Evolutionary conservation across 2,113 vertebrate genomes (phyloP).

Genomic region (Ia io): DNA sequence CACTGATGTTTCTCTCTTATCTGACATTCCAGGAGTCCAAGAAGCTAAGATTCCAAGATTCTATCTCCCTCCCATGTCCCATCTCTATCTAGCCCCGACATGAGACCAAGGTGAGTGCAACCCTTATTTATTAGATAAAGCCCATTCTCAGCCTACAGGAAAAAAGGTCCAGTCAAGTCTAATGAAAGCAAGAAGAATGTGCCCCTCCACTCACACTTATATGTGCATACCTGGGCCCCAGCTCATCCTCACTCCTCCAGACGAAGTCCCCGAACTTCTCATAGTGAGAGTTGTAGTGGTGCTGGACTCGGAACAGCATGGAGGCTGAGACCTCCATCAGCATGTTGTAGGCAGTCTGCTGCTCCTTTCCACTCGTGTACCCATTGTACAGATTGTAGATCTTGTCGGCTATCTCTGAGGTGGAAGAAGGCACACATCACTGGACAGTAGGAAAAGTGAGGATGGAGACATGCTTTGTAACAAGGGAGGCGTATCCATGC

Average conservation of each 20-base stretch:
- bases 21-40: background rate
- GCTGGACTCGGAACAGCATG: conserved; percentile 94
- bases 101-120: background rate
- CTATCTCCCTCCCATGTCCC: background rate
- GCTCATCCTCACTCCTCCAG: conserved; percentile 97
- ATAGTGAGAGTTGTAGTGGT: conserved; percentile 98
- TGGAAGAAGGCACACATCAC: background rate
- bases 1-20: background rate
- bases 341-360: conserved; percentile 97
- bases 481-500: background rate
- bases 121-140: background rate
- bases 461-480: background rate
- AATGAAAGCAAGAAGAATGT: background rate
- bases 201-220: background rate
- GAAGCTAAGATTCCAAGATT: background rate
- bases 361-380: conserved; percentile 99
- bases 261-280: conserved; percentile 99
- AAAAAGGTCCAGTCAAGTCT: background rate
- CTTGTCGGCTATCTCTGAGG: conserved; percentile 93
- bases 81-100: background rate
- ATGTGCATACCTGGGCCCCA: conserved; percentile 93
- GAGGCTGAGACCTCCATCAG: conserved; percentile 96
- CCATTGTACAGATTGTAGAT: conserved; percentile 99
- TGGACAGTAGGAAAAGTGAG: background rate
- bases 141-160: background rate